These are phyloP conservation scores for Thamnaconus septentrionalis DNA, from an alignment of 2,113 vertebrate species.

Conservation along the genomic window DNA sequence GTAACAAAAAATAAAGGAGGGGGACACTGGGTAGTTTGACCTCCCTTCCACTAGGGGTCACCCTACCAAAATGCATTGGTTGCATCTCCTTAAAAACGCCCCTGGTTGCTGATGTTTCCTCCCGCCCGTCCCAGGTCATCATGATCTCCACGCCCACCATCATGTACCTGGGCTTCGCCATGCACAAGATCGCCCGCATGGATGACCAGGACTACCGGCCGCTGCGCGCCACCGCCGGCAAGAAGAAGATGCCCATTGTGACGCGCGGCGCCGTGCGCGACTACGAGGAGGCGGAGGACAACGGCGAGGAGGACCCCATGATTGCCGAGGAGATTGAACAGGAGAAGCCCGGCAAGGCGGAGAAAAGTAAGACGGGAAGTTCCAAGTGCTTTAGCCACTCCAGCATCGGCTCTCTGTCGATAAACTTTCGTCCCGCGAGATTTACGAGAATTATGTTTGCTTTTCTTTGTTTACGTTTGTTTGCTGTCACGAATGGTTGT, in stretches of 20 bases:
- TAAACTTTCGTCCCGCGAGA: too few species aligned
- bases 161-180: conserved; percentile 87
- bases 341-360: conserved; percentile 67
- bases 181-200: conserved; percentile 84
- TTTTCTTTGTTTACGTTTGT: too few species aligned
- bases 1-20: too few species aligned
- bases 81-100: not conserved
- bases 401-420: too few species aligned
- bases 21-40: too few species aligned
- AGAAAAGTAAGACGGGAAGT: conserved; percentile 18
- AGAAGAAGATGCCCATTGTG: conserved; percentile 70
- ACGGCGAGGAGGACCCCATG: conserved; percentile 87
- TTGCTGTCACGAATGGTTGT: too few species aligned
- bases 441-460: too few species aligned
- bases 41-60: too few species aligned
- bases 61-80: not conserved
- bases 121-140: conserved; percentile 71
- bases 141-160: conserved; percentile 84
- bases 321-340: conserved; percentile 82
- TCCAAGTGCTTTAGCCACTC: too few species aligned
- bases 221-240: not conserved
- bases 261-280: conserved; percentile 73
- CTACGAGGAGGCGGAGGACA: conserved; percentile 84
- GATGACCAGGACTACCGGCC: conserved; percentile 58
- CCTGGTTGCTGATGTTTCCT: not conserved